phyloP scores from a whole-genome alignment of 1,140 invertebrate species.

The Formica selysi region DNA sequence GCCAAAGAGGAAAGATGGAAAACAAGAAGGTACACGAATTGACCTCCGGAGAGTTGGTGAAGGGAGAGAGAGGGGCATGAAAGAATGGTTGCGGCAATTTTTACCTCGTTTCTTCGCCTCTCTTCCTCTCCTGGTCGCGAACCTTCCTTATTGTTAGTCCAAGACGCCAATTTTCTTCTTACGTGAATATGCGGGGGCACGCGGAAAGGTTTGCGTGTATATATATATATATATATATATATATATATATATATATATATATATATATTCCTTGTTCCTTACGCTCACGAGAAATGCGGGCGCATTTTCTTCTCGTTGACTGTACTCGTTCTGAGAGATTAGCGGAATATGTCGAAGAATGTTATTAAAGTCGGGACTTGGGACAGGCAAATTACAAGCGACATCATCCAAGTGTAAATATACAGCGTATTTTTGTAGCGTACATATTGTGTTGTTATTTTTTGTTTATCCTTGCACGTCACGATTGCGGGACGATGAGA shows the following conservation, averaged over 20 bases:
- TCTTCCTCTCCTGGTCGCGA: slow-evolving; percentile 2
- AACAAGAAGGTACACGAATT: slow-evolving; percentile 14
- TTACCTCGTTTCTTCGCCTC: slow-evolving; percentile 5
- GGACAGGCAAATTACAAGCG: slow-evolving; percentile 63
- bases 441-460: slow-evolving; percentile 15
- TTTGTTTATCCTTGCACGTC: slow-evolving; percentile 17
- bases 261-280: slow-evolving; percentile 59
- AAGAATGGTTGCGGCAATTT: slow-evolving; percentile 28
- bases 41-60: neutral
- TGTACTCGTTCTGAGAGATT: slow-evolving; percentile 71
- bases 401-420: slow-evolving; percentile 60
- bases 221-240: no score
- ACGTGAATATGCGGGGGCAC: slow-evolving; percentile 71
- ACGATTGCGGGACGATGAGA: neutral
- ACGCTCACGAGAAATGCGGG: slow-evolving; percentile 44
- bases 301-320: slow-evolving; percentile 69
- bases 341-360: slow-evolving; percentile 71
- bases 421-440: slow-evolving; percentile 42
- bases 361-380: slow-evolving; percentile 66
- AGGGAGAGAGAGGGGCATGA: neutral
- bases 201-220: slow-evolving; percentile 64
- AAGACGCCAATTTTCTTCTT: slow-evolving; percentile 76
- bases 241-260: neutral
- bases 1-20: slow-evolving; percentile 31
- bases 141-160: slow-evolving; percentile 36